phyloP scores from a whole-genome alignment of 2,113 vertebrate species.

The Psittacula cyanocephala region DNA sequence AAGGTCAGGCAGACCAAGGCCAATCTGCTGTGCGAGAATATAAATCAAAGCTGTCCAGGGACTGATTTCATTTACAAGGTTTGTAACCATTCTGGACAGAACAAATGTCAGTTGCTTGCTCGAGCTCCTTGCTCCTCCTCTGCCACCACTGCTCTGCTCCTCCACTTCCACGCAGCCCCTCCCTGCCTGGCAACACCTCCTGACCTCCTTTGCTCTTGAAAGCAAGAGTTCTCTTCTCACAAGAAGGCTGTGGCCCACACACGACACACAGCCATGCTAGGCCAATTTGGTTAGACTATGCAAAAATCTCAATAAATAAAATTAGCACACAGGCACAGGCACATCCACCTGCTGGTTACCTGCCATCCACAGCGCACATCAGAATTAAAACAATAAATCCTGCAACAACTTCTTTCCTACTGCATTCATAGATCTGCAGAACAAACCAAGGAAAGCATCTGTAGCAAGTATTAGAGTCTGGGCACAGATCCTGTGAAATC shows the following conservation, averaged over 20 bases:
- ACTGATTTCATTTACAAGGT: slow-evolving; percentile 49
- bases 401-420: neutral
- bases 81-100: slow-evolving; percentile 31
- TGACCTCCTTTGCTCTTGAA: slow-evolving; percentile 38
- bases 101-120: neutral
- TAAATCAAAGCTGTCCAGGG: slow-evolving; percentile 52
- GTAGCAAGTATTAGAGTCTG: slow-evolving; percentile 33
- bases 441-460: slow-evolving; percentile 41
- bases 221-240: neutral
- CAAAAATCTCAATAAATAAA: neutral
- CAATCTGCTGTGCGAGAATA: slow-evolving; percentile 17
- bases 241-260: neutral
- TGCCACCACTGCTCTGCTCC: neutral
- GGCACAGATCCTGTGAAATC: slow-evolving; percentile 29
- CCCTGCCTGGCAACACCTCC: neutral
- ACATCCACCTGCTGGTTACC: neutral
- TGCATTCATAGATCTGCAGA: neutral
- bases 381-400: neutral
- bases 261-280: neutral
- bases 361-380: neutral
- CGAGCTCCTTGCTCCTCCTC: slow-evolving; percentile 9
- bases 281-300: neutral
- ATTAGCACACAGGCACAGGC: neutral
- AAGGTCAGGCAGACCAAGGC: slow-evolving; percentile 42
- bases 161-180: neutral